Conservation (phyloP, 1,140 invertebrate species). For the Pogonus chalceus region DNA sequence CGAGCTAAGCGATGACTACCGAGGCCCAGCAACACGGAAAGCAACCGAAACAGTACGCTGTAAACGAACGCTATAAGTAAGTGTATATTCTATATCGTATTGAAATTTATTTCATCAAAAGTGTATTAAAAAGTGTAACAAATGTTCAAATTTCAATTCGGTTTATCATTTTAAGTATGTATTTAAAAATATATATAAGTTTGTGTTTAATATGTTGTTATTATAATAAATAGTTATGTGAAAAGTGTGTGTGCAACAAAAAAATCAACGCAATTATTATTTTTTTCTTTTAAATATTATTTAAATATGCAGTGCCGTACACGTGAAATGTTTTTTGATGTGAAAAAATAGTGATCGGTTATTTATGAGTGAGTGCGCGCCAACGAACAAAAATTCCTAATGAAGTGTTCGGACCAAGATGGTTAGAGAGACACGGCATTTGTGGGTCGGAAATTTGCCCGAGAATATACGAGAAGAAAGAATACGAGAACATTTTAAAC, state of each 20-base stretch:
- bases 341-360: slow-evolving; percentile 29
- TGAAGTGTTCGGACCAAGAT: slow-evolving; percentile 77
- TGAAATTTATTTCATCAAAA: background rate
- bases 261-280: background rate
- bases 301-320: slow-evolving; percentile 10
- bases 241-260: slow-evolving; percentile 6
- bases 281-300: too few species aligned
- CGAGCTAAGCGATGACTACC: background rate
- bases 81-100: background rate
- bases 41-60: background rate
- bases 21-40: background rate
- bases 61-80: background rate
- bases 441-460: slow-evolving; percentile 99
- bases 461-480: slow-evolving; percentile 94
- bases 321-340: slow-evolving; percentile 11
- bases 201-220: too few species aligned
- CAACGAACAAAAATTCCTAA: slow-evolving; percentile 49
- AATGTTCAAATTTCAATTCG: background rate
- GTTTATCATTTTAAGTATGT: too few species aligned
- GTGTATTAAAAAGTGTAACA: slow-evolving; percentile 4
- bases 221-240: background rate
- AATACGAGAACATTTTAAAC: slow-evolving; percentile 94
- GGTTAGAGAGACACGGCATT: slow-evolving; percentile 99
- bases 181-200: too few species aligned
- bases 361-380: slow-evolving; percentile 20